These are phyloP conservation scores for Acanthisitta chloris DNA, from an alignment of 2,113 vertebrate species.

Conservation along the genomic window DNA sequence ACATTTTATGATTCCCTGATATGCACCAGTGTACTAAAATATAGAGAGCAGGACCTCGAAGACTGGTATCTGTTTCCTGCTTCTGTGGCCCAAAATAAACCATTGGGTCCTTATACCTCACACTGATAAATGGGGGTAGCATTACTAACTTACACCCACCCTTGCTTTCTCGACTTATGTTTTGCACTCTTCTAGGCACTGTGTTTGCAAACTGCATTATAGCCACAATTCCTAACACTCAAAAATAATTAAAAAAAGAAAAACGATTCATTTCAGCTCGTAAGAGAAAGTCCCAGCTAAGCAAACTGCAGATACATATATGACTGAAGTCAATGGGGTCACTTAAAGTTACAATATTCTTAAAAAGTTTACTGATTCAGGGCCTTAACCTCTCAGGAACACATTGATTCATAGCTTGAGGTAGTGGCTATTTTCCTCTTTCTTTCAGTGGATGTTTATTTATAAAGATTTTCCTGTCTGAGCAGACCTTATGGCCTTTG, in stretches of 20 bases:
- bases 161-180: not conserved
- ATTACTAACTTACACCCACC: not conserved
- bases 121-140: not conserved
- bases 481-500: not conserved
- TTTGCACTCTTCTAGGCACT: not conserved
- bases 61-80: not conserved
- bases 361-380: not conserved
- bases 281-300: not conserved
- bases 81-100: not conserved
- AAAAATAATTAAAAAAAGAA: not conserved
- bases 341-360: not conserved
- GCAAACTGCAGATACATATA: not conserved
- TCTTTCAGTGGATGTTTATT: not conserved
- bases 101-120: not conserved
- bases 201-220: not conserved
- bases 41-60: not conserved
- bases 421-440: not conserved
- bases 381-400: not conserved
- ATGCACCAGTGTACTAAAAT: not conserved
- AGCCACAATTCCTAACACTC: not conserved
- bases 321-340: not conserved
- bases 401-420: not conserved
- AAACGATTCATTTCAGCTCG: not conserved
- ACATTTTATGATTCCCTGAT: no score
- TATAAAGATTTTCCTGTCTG: not conserved